Evolutionary conservation across 2,113 vertebrate species (phyloP).

Genomic region (Lagopus muta): DNA sequence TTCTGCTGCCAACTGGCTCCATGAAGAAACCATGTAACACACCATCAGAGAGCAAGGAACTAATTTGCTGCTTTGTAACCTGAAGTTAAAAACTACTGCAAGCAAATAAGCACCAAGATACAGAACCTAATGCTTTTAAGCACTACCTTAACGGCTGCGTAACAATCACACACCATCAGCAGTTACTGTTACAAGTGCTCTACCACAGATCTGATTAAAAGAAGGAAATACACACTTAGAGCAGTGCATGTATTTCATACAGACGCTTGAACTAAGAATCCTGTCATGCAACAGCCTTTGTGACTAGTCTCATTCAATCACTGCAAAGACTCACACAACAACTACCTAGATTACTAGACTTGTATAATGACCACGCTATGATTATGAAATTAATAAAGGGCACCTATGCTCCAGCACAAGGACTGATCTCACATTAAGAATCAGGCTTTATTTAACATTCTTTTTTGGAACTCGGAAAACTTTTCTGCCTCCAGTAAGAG

Average conservation of each 20-base stretch:
- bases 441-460: neutral
- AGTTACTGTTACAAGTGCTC: neutral
- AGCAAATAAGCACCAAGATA: neutral
- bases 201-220: neutral
- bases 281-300: neutral
- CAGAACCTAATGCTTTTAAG: neutral
- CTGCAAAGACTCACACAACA: neutral
- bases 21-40: neutral
- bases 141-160: neutral
- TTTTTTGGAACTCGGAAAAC: neutral
- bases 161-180: neutral
- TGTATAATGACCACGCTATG: neutral
- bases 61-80: neutral
- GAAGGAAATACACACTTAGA: neutral
- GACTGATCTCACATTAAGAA: neutral
- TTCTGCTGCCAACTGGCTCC: neutral
- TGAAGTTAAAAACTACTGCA: neutral
- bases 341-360: neutral
- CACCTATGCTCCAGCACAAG: neutral
- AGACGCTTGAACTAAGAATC: neutral
- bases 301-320: neutral
- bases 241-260: rapidly evolving
- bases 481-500: neutral
- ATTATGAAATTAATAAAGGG: neutral
- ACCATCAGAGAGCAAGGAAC: neutral